These are phyloP conservation scores for Thalassaphorura encarpata DNA, from an alignment of 1,140 invertebrate species.

Conservation along the genomic window DNA sequence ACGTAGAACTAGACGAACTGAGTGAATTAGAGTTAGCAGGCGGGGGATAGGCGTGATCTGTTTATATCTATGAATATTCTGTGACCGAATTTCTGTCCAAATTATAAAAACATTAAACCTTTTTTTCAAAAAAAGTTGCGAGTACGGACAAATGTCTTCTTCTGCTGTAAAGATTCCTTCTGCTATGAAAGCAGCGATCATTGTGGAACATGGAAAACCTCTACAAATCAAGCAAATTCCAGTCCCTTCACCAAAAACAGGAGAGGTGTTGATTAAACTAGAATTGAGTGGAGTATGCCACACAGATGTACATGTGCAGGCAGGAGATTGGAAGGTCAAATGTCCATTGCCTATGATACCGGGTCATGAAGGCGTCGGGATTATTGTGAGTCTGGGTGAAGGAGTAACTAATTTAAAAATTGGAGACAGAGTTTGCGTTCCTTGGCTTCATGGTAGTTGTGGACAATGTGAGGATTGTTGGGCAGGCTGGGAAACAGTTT, in stretches of 20 bases:
- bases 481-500: constrained; percentile 9
- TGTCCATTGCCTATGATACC: neutral
- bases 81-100: no score
- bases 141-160: no score
- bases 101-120: no score
- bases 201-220: neutral
- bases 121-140: no score
- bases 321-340: neutral
- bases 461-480: constrained; percentile 6
- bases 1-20: no score
- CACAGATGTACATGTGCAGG: neutral
- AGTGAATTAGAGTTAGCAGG: no score
- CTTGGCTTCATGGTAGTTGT: constrained; percentile 5
- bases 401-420: neutral
- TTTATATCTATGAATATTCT: no score
- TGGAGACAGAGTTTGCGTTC: neutral
- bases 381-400: neutral
- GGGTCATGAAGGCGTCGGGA: constrained; percentile 7
- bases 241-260: neutral
- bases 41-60: no score
- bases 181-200: neutral
- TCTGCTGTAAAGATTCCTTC: neutral
- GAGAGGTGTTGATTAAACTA: neutral
- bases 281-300: neutral
- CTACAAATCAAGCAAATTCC: neutral